Conservation (phyloP, 2,797 vertebrate genomes). For the Syngnathus rostellatus region DNA sequence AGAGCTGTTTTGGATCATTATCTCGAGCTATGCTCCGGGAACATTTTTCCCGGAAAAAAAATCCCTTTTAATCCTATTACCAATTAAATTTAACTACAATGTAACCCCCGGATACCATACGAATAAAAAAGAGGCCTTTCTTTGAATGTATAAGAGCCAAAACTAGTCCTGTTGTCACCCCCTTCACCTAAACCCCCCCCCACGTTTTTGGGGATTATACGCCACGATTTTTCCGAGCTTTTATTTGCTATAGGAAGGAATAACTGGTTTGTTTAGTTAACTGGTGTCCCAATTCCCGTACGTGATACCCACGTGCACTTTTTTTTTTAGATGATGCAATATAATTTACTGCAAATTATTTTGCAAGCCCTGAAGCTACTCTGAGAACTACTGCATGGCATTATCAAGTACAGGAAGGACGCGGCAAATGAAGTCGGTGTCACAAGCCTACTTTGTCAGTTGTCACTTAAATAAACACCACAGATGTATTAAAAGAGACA, state of each 20-base stretch:
- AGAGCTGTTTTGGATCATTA: not conserved
- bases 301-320: too few species aligned
- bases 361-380: not conserved
- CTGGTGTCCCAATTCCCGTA: too few species aligned
- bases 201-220: too few species aligned
- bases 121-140: not conserved
- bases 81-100: not conserved
- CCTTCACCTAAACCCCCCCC: too few species aligned
- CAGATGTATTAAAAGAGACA: slow-evolving; percentile 32
- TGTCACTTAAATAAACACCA: slow-evolving; percentile 27
- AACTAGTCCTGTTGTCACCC: too few species aligned
- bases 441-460: slow-evolving; percentile 24
- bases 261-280: too few species aligned
- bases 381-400: not conserved
- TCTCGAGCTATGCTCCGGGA: not conserved
- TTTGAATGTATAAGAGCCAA: too few species aligned
- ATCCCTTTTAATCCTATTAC: not conserved
- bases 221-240: too few species aligned
- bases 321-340: too few species aligned
- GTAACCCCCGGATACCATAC: too few species aligned
- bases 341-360: not conserved
- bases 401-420: not conserved
- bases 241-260: too few species aligned
- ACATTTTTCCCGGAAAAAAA: not conserved
- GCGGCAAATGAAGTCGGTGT: slow-evolving; percentile 13